Base-by-base conservation (phyloP, 2,113 vertebrate species). In the Phrynosoma platyrhinos region DNA sequence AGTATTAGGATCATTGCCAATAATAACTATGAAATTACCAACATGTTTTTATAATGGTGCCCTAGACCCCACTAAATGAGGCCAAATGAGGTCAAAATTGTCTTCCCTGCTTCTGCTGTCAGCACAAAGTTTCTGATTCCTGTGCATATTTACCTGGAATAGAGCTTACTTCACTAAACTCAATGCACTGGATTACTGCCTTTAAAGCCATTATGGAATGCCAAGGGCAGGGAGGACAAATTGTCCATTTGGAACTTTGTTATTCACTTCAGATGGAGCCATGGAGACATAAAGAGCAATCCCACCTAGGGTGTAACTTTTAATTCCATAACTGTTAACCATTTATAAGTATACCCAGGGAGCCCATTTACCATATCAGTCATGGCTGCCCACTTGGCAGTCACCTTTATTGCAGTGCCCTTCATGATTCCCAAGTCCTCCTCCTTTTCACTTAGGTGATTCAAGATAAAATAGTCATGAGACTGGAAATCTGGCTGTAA, bases 401-500 rank as follows among this genome's bases (percentile, higher is more conserved):
- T 62, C 75, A 68, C 64, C 77, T 87, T 84, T 78, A 88, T 55
- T 84, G 75, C 23, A 30, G 30, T 36, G 42, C 71, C 20, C 62
- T 32, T 69, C 53, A 77, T 83, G 80, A 82, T 42, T 88, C 81
- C 64, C 66, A 55, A 58, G 74, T 42, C 47, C 66, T 40, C 52
- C 64, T 69, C 13, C 74, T 78, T 13, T 68, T 91, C 82, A 68
- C 69, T 66, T 83, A 40, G 2, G 10, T 90, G 82, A 91, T 81
- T 64, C 58, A 53, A 68, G 40, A 76, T 77, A 68, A 83, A 88
- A 77, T 76, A 16, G 75, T 75, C 16, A 36, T 90, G 66, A 4
- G 85, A 84, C 82, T 86, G 84, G 58, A 68, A 91, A 91, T n/a
- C 53, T 3, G 81, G 5, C 55, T 79, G 52, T 84, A 69, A 55